A percentile compares a stretch with the other conserved stretches of the same genome.
Conservation (phyloP, 2,888 invertebrate species). For the Caenorhabditis wallacei region DNA sequence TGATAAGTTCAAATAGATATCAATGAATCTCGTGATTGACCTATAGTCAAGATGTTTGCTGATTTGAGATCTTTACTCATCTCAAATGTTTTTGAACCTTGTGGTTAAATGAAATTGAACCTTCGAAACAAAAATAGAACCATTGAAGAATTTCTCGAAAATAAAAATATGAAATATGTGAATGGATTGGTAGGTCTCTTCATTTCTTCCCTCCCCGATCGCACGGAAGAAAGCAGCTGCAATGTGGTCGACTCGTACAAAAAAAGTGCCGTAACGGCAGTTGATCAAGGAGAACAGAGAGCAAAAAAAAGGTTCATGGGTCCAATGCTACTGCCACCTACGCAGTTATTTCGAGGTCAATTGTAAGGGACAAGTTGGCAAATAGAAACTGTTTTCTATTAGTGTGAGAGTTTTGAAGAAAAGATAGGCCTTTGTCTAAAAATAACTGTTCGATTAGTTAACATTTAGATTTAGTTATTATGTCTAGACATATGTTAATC, state of each 20-base stretch:
- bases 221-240: conserved; percentile 41
- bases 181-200: conserved; percentile 46
- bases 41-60: conserved; percentile 53
- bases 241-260: conserved; percentile 54
- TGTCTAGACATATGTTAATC: not conserved
- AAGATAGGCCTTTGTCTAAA: conserved; percentile 32
- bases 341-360: conserved; percentile 60
- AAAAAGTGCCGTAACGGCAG: conserved; percentile 61
- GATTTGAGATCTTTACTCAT: conserved; percentile 45
- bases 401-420: conserved; percentile 41
- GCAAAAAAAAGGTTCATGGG: conserved; percentile 32
- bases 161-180: conserved; percentile 51
- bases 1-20: conserved; percentile 43
- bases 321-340: conserved; percentile 53
- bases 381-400: conserved; percentile 53
- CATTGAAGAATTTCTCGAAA: conserved; percentile 9
- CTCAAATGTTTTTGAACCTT: conserved; percentile 18
- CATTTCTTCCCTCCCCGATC: conserved; percentile 22
- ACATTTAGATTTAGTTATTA: conserved; percentile 7
- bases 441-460: conserved; percentile 32
- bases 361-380: conserved; percentile 57
- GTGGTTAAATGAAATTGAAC: not conserved
- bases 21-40: conserved; percentile 48
- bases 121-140: conserved; percentile 13
- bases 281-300: conserved; percentile 42